Evolutionary conservation across 2,888 invertebrate genomes (phyloP).

Genomic region (Ypsolopha scabrella): DNA sequence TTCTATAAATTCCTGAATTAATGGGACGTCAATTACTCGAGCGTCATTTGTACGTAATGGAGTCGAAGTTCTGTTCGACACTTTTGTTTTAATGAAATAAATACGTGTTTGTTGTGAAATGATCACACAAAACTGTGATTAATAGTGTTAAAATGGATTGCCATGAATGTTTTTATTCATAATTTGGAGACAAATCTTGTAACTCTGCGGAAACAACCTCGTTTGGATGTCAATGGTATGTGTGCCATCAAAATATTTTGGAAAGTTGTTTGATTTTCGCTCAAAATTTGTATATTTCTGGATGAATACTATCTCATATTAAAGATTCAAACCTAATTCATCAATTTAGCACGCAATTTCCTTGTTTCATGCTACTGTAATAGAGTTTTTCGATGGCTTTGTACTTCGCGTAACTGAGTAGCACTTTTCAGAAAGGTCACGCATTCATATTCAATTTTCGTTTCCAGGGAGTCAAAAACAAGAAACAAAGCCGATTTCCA

Average conservation of each 20-base stretch:
- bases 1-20: conserved; percentile 35
- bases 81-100: conserved; percentile 36
- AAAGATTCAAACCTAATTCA: neutral
- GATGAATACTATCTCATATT: too few relatives aligned
- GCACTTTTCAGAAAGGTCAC: conserved; percentile 63
- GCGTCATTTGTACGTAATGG: conserved; percentile 78
- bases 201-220: conserved; percentile 48
- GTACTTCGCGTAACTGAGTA: conserved; percentile 69
- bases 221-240: conserved; percentile 54
- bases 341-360: neutral
- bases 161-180: conserved; percentile 36
- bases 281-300: conserved; percentile 15
- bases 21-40: conserved; percentile 56
- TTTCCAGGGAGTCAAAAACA: neutral
- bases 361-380: neutral
- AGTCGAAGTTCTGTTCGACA: conserved; percentile 60
- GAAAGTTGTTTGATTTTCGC: conserved; percentile 54
- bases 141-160: conserved; percentile 40
- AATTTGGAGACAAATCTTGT: conserved; percentile 42
- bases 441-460: conserved; percentile 24
- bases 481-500: neutral
- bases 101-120: conserved; percentile 33
- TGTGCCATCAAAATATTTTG: conserved; percentile 72
- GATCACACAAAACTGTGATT: conserved; percentile 43
- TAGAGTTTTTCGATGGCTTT: conserved; percentile 39